Conservation (phyloP, 2,113 vertebrate genomes). For the Alaudala cheleensis region DNA sequence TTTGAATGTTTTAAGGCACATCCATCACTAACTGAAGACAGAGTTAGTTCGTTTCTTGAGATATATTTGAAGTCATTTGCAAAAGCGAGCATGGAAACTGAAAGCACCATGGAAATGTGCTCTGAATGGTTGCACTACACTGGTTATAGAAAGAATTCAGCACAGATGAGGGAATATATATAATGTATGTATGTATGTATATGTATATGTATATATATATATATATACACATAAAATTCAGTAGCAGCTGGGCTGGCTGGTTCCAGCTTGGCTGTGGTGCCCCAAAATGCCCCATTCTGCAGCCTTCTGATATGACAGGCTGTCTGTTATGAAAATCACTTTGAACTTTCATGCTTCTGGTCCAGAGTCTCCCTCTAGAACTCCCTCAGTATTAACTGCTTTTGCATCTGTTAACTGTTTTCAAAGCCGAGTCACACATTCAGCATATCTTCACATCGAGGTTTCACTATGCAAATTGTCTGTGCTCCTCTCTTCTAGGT, state of each 20-base stretch:
- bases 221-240: neutral
- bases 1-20: slow-evolving; percentile 5
- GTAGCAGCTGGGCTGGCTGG: no score
- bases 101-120: neutral
- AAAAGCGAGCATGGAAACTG: neutral
- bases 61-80: slow-evolving; percentile 4
- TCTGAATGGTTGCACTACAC: neutral
- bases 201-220: neutral
- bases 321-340: neutral
- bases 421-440: neutral
- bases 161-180: neutral
- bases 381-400: neutral
- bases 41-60: neutral
- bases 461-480: slow-evolving; percentile 18
- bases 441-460: neutral
- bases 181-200: fast-evolving
- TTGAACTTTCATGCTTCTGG: neutral
- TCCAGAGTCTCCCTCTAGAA: neutral
- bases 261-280: neutral
- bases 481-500: neutral
- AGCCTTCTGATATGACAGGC: neutral
- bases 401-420: neutral
- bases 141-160: neutral
- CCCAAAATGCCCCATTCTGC: neutral
- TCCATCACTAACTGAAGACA: slow-evolving; percentile 6